These are phyloP conservation scores for Alligator sinensis DNA, from an alignment of 2,113 vertebrate genomes.

Conservation along the genomic window DNA sequence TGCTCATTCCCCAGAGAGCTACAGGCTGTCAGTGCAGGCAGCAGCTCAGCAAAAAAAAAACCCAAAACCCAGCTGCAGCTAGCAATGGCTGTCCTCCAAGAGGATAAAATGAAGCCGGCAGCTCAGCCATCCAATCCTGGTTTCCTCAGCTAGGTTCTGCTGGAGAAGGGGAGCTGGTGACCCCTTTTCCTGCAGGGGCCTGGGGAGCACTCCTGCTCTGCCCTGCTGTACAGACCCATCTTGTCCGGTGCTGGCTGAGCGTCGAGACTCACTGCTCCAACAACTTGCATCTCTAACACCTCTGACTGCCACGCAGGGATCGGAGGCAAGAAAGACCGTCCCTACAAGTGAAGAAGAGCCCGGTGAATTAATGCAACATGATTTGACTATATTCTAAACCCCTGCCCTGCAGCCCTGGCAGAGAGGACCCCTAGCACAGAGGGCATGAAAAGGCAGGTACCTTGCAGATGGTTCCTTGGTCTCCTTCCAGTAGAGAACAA, in stretches of 20 bases:
- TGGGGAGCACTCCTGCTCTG: not conserved
- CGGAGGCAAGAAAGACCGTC: not conserved
- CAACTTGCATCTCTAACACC: not conserved
- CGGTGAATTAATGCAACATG: accelerated
- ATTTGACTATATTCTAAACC: not conserved
- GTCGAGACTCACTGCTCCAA: not conserved
- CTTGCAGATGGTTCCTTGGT: not conserved
- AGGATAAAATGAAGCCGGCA: not conserved
- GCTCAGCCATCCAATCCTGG: too few species aligned
- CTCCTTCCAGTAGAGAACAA: not conserved
- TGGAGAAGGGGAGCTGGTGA: not conserved
- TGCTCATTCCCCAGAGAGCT: not conserved
- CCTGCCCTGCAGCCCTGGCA: not conserved
- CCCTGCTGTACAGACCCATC: not conserved
- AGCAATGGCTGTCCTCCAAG: not conserved
- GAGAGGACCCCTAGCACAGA: not conserved
- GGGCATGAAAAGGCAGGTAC: not conserved
- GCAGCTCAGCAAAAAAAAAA: not conserved
- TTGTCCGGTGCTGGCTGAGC: not conserved
- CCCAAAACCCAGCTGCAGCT: not conserved
- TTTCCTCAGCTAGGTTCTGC: too few species aligned
- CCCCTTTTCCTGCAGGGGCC: not conserved
- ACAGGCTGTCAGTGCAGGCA: not conserved
- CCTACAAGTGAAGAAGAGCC: not conserved
- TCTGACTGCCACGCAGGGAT: not conserved